Evolutionary conservation across 2,888 invertebrate species (phyloP).

Genomic region (Spilosoma lubricipeda): DNA sequence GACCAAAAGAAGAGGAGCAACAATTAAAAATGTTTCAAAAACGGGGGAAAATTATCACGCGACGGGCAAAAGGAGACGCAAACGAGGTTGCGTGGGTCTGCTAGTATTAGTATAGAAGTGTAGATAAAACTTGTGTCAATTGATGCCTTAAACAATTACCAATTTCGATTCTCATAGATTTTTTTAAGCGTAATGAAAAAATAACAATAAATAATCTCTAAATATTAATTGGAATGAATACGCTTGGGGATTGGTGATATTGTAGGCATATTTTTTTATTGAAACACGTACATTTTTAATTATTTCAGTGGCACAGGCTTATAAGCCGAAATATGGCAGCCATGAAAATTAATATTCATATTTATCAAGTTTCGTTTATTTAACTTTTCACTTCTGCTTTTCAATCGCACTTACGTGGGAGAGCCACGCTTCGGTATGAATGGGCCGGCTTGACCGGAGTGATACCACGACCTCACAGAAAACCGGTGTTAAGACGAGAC

Average conservation of each 20-base stretch:
- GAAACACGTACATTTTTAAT: conserved; percentile 59
- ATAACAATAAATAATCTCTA: conserved; percentile 28
- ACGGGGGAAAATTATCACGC: no score
- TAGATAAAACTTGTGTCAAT: no score
- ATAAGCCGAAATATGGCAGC: background rate
- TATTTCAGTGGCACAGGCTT: conserved; percentile 32
- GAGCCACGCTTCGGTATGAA: no score
- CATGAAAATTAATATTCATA: conserved; percentile 9
- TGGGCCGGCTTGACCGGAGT: no score
- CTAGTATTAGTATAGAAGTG: no score
- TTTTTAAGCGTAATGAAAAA: conserved; percentile 20
- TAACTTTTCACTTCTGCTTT: background rate
- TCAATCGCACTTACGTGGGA: background rate
- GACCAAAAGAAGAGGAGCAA: no score
- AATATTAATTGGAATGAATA: conserved; percentile 41
- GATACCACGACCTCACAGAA: no score
- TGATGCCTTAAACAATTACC: background rate
- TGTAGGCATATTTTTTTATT: conserved; percentile 42
- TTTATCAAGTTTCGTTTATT: background rate
- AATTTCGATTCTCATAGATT: background rate
- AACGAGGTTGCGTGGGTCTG: no score
- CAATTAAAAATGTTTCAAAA: no score
- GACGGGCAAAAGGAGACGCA: no score
- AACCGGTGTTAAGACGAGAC: no score
- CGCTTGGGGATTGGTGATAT: conserved; percentile 28